Evolutionary conservation across 2,113 vertebrate species (phyloP), one percentile per base, ranked within the genome.

Genomic region (Hippocampus zosterae): DNA sequence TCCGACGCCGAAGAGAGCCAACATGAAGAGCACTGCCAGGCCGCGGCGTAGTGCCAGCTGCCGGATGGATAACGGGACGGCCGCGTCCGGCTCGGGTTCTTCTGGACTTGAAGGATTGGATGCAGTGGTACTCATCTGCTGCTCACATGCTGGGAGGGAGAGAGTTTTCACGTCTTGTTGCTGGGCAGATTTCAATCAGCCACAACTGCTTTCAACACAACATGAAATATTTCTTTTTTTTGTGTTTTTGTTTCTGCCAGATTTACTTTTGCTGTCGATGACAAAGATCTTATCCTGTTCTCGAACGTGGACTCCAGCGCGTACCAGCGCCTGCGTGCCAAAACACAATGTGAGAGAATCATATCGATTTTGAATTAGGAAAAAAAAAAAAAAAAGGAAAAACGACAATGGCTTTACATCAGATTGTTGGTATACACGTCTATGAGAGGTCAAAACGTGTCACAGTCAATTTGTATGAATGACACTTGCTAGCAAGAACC

Each of bases 41-140:
- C 90, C 83, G 42, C 83, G 81, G 18, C 88, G 80, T 5, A 91
- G 57, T 37, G 87, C 67, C 72, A 92, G 88, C 80, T 91, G 89
- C 62, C 71, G 81, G 79, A 74, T 52, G 23, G 85, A 83, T 72
- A 90, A 81, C 69, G 90, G 75, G 37, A 71, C 57, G 5, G 6
- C 7, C 56, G 12, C 18, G 8, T 55, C 46, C 15, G 71, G 59
- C 4, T 82, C 72, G 44, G 44, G 25, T 76, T 75, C 65, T 15
- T 0, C 63, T 8, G 66, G 64, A 66, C 65, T 67, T 29, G 25
- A 4, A 37, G 59, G 63, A 25, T 10, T 56, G 60, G 69, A 68
- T 59, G 50, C 5, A 60, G 50, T 4, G 25, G 25, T 27, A 13
- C 12, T 57, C 25, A 27, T 27, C 55, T 33, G n/a, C 8, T 33